Base-by-base conservation (phyloP, 2,797 vertebrate genomes). In the Karalla daura region DNA sequence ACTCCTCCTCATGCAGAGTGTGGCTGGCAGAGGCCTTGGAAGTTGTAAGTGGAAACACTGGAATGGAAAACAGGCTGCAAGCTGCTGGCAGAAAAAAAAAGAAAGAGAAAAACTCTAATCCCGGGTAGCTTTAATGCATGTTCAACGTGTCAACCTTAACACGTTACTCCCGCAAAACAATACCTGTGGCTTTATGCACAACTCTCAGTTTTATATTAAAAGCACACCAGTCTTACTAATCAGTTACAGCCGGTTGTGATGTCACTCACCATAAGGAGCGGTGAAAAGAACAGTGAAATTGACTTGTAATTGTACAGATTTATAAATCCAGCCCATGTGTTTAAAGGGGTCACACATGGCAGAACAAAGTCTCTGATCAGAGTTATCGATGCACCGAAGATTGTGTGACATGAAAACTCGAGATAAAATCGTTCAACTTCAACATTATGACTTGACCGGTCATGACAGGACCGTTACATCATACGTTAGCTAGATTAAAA, bases 1-100 rank as follows among this genome's bases (percentile, higher is more conserved):
- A 92, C 91, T 87, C 90, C 86, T 93, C 89, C 81, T 36, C 56
- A 50, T 46, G 36, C 53, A 77, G 46, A 30, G 39, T 17, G 25
- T 55, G 23, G 36, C 37, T 80, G 76, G 60, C 47, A 66, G 40
- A 59, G 32, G 58, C 59, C 67, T 72, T 74, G 33, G n/a, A 62
- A 70, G 63, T 44, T 73, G n/a, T 47, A 64, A 56, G 46, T 66
- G 49, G 67, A 70, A 79, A 80, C 53, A 37, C 27, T 49, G 75
- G 36, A 44, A 62, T 69, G 47, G 49, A 67, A 71, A 73, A 54
- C 30, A 43, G 47, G 35, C 49, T 53, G 44, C 23, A 50, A 55
- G 61, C 65, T 63, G 32, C 63, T 55, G 66, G 49, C 63, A 43
- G 36, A 44, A n/a, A n/a, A n/a, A n/a, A n/a, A n/a, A n/a, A n/a